Conservation (phyloP, 2,888 invertebrate genomes). For the Rhagonycha lutea region DNA sequence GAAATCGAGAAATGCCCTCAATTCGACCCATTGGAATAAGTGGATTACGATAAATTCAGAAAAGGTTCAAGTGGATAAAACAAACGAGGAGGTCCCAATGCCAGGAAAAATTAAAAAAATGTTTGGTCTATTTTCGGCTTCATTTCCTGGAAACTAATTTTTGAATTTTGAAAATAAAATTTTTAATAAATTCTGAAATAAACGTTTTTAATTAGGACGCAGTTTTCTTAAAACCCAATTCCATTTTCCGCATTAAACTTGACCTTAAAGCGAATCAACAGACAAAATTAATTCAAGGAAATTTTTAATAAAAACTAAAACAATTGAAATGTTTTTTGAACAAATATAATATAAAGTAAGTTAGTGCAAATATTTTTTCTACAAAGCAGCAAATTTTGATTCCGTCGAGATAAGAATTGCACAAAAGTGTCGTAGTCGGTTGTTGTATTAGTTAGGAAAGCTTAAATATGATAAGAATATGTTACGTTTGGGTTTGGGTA, state of each 20-base stretch:
- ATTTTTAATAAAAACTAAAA: neutral
- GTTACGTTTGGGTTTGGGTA: neutral
- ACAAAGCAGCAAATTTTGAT: neutral
- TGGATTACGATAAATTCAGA: neutral
- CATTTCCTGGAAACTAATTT: neutral
- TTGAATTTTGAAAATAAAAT: neutral
- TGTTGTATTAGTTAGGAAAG: neutral
- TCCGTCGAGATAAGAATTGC: neutral
- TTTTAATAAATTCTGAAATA: neutral
- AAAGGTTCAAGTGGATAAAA: neutral
- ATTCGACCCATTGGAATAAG: neutral
- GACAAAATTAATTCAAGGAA: neutral
- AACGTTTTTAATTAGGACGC: neutral
- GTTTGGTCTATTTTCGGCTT: neutral
- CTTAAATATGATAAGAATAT: neutral
- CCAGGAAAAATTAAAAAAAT: neutral
- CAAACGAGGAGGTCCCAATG: fast-evolving
- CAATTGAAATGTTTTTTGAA: neutral
- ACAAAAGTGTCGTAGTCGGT: neutral
- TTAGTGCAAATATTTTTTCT: neutral
- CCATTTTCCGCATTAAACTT: neutral
- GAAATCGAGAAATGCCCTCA: neutral
- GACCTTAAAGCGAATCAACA: neutral
- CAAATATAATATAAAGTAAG: neutral
- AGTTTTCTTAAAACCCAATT: neutral